Evolutionary conservation across 2,797 vertebrate genomes (phyloP).

Genomic region (Pantherophis vulpinus): DNA sequence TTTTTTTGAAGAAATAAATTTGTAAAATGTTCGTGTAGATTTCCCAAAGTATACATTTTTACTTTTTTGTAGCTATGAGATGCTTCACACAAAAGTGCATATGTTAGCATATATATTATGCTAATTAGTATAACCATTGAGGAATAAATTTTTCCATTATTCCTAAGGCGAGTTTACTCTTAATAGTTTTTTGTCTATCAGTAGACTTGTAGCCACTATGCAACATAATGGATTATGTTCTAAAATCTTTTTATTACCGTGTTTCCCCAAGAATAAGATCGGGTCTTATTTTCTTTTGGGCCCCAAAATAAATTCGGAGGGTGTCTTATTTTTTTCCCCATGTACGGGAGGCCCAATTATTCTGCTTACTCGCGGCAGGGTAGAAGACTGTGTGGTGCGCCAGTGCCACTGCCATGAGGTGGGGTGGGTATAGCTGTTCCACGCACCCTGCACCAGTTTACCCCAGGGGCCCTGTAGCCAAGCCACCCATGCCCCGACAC

Average conservation of each 20-base stretch:
- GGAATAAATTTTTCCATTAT: not conserved
- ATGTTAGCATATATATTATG: not conserved
- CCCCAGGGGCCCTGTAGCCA: no score
- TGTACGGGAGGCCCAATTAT: no score
- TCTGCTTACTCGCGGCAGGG: no score
- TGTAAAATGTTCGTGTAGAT: not conserved
- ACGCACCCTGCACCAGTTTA: no score
- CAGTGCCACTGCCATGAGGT: no score
- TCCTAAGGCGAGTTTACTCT: not conserved
- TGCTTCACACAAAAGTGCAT: not conserved
- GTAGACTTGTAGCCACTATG: not conserved
- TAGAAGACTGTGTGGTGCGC: no score
- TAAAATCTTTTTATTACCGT: not conserved
- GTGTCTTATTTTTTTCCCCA: no score
- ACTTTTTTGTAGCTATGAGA: not conserved
- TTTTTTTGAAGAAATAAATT: not conserved
- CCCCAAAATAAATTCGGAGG: no score
- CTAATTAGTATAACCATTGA: not conserved
- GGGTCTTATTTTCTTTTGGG: no score
- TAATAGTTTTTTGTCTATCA: not conserved
- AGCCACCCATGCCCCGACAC: no score
- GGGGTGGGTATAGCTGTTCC: no score
- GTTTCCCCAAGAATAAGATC: no score
- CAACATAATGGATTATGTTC: not conserved
- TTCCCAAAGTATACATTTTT: not conserved